Conservation (phyloP, 2,888 invertebrate genomes). For the Argyra leucocephala region DNA sequence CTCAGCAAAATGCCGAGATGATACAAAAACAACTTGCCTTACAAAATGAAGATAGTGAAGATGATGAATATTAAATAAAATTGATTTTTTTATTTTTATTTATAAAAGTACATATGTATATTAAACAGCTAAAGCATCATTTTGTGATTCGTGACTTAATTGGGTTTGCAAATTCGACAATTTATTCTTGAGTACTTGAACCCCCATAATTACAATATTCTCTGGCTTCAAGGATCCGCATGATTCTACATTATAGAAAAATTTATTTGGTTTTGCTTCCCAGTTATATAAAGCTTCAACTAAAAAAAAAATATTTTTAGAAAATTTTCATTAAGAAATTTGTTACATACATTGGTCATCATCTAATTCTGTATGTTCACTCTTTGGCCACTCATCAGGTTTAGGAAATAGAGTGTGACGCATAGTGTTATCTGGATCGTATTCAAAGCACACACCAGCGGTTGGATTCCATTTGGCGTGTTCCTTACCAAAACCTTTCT, state of each 20-base stretch:
- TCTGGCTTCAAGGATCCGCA: constrained; percentile 90
- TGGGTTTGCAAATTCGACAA: constrained; percentile 90
- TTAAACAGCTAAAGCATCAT: constrained; percentile 61
- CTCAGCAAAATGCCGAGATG: constrained; percentile 45
- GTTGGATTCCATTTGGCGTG: constrained; percentile 99
- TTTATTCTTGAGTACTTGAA: constrained; percentile 88
- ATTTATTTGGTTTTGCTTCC: constrained; percentile 93
- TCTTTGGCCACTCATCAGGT: constrained; percentile 98
- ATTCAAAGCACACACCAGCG: constrained; percentile 95
- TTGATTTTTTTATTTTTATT: background rate
- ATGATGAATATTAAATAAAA: constrained; percentile 36
- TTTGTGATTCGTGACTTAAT: constrained; percentile 75
- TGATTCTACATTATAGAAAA: constrained; percentile 93
- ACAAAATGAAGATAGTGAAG: constrained; percentile 33
- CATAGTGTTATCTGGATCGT: constrained; percentile 97
- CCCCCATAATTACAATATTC: constrained; percentile 92
- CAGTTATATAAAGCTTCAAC: constrained; percentile 85
- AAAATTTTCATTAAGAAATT: background rate
- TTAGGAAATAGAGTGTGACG: constrained; percentile 91
- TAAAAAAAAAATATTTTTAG: background rate
- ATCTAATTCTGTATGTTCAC: constrained; percentile 88
- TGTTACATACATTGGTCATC: constrained; percentile 70
- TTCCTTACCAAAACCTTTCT: constrained; percentile 84
- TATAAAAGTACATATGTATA: background rate
- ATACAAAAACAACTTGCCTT: constrained; percentile 31